Conservation (phyloP, 2,888 invertebrate species). For the Plagodis pulveraria region DNA sequence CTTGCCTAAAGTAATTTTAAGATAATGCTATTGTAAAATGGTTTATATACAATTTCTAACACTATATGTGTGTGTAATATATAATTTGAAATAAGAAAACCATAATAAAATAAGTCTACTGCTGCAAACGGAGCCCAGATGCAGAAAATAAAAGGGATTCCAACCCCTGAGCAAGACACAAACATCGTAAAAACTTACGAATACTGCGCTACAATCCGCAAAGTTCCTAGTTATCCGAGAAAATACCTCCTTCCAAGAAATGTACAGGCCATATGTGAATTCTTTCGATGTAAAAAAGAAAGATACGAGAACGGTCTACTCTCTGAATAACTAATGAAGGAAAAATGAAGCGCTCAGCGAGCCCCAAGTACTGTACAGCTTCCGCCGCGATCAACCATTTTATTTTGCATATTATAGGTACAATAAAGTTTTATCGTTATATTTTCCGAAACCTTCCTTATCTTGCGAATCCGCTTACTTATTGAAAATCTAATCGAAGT, state of each 20-base stretch:
- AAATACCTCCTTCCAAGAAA: conserved; percentile 59
- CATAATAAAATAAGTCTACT: conserved; percentile 32
- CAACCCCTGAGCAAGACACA: conserved; percentile 49
- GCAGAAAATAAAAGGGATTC: conserved; percentile 66
- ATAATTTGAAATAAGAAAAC: background rate
- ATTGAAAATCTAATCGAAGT: conserved; percentile 50
- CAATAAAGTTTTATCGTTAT: conserved; percentile 56
- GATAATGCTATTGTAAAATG: no score
- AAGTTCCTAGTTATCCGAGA: conserved; percentile 62
- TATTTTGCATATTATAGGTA: conserved; percentile 57
- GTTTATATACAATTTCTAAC: no score
- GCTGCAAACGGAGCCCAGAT: conserved; percentile 68
- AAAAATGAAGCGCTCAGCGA: conserved; percentile 55
- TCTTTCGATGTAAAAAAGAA: conserved; percentile 35
- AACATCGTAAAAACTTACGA: conserved; percentile 72
- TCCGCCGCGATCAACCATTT: conserved; percentile 54
- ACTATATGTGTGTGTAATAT: no score
- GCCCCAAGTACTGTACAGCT: conserved; percentile 44
- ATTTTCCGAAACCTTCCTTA: conserved; percentile 49
- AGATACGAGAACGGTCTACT: conserved; percentile 38
- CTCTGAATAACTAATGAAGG: conserved; percentile 56
- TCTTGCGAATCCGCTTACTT: conserved; percentile 47
- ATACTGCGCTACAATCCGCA: conserved; percentile 65
- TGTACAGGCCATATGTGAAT: conserved; percentile 48
- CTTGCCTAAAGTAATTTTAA: no score